Base-by-base conservation (phyloP, 2,797 vertebrate genomes). In the Meriones psammophilus region DNA sequence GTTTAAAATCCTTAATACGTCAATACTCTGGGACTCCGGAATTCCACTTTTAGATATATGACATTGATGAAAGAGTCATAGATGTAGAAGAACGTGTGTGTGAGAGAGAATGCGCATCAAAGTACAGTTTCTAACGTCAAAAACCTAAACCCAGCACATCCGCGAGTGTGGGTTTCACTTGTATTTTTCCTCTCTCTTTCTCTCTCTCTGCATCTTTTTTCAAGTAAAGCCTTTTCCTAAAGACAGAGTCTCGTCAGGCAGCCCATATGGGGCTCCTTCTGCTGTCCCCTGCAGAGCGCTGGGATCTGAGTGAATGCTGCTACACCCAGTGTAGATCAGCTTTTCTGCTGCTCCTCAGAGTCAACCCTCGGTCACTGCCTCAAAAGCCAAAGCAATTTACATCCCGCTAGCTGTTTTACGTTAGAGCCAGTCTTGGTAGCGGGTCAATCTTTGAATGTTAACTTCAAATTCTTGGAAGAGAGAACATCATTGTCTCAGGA, bases 11-110 rank as follows among this genome's bases (percentile, higher is more conserved):
- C 14, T 36, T 83, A 54, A 33, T 62, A 77, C 39, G 7, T 66
- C 50, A 80, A 69, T 94, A 22, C 88, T 85, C 54, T 87, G 88
- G 93, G 56, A 90, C 12, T 46, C 42, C 36, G 54, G 60, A 81
- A 86, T 15, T 71, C 22, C 22, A 73, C n/a, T 80, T 78, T n/a
- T 17, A 77, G 68, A 93, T 92, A 94, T 28, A 17, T 8, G 68
- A 88, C 50, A 64, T 39, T 81, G 62, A 71, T 36, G 42, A 94
- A 71, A 39, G 17, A 22, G 4, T 62, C 62, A 71, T 8, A 71
- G 28, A 7, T 84, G 9, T 14, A 54, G 42, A 89, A 90, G 50
- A 60, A 71, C 50, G 50, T 56, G 3, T 5, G 2, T 24, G 24
- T 50, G 24, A 74, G 22, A 80, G 58, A 60, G 33, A 5, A 50